Percentiles rank a stretch among this genome's conserved stretches.
Evolutionary conservation across 2,113 vertebrate genomes (phyloP).

Genomic region (Sigmodon hispidus): DNA sequence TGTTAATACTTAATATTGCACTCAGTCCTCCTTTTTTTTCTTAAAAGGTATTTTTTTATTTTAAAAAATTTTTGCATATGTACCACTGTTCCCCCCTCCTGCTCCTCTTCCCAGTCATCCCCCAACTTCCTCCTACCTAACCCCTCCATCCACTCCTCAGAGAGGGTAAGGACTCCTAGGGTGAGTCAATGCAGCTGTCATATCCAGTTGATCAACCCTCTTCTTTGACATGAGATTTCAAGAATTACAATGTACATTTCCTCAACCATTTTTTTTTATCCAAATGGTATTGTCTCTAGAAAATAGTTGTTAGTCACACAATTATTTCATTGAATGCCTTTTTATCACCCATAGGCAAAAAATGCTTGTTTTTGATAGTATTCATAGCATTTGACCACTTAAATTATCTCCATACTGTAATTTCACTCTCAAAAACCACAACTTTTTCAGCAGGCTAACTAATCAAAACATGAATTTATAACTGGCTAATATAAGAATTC

Average conservation of each 20-base stretch:
- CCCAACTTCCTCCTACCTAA: too few species aligned
- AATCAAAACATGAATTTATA: background rate
- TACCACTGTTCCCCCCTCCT: too few species aligned
- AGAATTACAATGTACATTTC: background rate
- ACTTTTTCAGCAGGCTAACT: background rate
- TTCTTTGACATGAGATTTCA: background rate
- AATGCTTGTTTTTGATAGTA: background rate
- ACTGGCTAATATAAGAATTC: background rate
- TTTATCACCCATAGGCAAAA: background rate
- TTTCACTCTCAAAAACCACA: background rate
- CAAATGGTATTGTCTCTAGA: constrained; percentile 11
- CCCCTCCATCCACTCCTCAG: too few species aligned
- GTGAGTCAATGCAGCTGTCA: too few species aligned
- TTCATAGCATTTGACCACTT: background rate
- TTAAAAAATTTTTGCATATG: too few species aligned
- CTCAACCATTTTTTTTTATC: background rate
- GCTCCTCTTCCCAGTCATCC: too few species aligned
- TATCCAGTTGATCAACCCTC: too few species aligned
- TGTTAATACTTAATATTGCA: background rate
- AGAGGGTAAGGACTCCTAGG: too few species aligned
- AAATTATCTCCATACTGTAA: background rate
- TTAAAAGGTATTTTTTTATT: too few species aligned
- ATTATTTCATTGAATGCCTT: background rate
- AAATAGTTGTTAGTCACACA: background rate
- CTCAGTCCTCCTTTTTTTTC: background rate